A percentile compares a stretch with the other conserved stretches of the same genome.
These are phyloP conservation scores for Brachypodius melanocephalos DNA, from an alignment of 2,113 vertebrate genomes.

Conservation along the genomic window DNA sequence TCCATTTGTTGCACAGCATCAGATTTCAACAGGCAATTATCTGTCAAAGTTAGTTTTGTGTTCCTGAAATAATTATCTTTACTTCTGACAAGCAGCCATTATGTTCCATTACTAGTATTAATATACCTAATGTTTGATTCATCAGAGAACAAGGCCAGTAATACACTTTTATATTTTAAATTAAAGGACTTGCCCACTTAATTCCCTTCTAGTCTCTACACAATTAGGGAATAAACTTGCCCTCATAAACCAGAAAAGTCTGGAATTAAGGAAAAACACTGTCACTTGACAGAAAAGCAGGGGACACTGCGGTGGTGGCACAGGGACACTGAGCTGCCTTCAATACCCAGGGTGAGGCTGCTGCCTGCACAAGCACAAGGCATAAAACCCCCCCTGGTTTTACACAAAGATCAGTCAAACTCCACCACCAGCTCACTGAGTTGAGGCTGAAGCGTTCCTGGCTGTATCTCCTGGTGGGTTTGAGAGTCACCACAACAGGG, in stretches of 20 bases:
- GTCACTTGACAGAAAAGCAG: background rate
- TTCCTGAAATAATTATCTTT: slow-evolving; percentile 42
- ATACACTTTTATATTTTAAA: background rate
- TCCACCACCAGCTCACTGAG: accelerated
- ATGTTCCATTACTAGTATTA: slow-evolving; percentile 29
- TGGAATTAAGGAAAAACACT: background rate
- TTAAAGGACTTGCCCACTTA: slow-evolving; percentile 1
- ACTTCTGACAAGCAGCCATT: slow-evolving; percentile 24
- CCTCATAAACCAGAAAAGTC: background rate
- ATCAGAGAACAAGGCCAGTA: background rate
- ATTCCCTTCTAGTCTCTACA: background rate
- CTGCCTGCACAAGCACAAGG: background rate
- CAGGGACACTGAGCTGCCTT: background rate
- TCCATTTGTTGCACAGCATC: slow-evolving; percentile 50
- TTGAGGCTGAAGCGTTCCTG: background rate
- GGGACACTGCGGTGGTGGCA: accelerated
- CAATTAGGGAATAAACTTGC: background rate
- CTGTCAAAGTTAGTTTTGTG: slow-evolving; percentile 15
- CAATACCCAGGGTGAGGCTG: accelerated
- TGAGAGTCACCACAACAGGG: background rate
- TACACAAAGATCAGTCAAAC: background rate
- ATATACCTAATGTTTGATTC: background rate
- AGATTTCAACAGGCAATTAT: slow-evolving; percentile 67
- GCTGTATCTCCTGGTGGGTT: accelerated
- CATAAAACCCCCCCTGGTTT: background rate